Conservation (phyloP, 2,797 vertebrate species). For the Chanos chanos region DNA sequence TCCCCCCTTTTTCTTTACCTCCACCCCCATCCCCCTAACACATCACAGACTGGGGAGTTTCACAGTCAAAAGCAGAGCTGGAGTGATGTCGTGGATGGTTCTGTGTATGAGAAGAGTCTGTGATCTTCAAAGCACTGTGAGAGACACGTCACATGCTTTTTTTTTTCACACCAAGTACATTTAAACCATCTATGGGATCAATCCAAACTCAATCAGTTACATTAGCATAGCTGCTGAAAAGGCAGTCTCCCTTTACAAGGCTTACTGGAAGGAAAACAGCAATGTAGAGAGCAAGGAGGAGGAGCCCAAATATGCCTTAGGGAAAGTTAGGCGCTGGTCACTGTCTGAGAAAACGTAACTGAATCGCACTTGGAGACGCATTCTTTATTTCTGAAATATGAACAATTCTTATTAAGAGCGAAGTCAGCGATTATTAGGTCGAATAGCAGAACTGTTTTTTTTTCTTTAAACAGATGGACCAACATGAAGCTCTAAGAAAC, state of each 20-base stretch:
- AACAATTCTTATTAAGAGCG: too few relatives aligned
- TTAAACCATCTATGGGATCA: constrained; percentile 10
- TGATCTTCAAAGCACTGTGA: constrained; percentile 2
- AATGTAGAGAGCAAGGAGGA: background rate
- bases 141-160: background rate
- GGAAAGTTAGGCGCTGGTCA: constrained; percentile 19
- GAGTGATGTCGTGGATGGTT: background rate
- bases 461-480: too few relatives aligned
- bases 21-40: too few relatives aligned
- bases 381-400: too few relatives aligned
- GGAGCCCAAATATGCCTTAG: constrained; percentile 12
- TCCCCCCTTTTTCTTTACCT: constrained; percentile 18
- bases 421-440: too few relatives aligned
- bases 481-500: too few relatives aligned
- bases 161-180: constrained; percentile 4
- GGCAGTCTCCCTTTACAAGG: too few relatives aligned
- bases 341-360: too few relatives aligned
- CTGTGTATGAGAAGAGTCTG: background rate
- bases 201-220: constrained; percentile 9
- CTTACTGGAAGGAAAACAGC: constrained; percentile 4
- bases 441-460: too few relatives aligned
- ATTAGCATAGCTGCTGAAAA: too few relatives aligned
- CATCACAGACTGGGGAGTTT: background rate
- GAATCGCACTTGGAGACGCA: too few relatives aligned
- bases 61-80: constrained; percentile 4